A percentile compares a stretch with the other conserved stretches of the same genome.
These are phyloP conservation scores for Chromoteleia sp. DNA, from an alignment of 2,888 invertebrate species.

Conservation along the genomic window DNA sequence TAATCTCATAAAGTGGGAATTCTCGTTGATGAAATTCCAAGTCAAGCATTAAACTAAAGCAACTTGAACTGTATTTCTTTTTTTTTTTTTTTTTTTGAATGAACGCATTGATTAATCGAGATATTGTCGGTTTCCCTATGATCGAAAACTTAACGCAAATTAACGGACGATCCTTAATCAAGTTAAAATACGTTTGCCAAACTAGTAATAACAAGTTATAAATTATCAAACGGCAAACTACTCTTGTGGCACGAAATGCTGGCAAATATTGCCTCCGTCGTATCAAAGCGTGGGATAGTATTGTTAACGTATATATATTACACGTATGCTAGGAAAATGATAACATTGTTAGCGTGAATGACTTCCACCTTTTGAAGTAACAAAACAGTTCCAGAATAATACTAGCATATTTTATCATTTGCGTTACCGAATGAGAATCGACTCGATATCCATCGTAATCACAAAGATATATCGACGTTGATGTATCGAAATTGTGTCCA, in stretches of 20 bases:
- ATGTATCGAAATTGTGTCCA: background rate
- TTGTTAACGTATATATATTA: conserved; percentile 33
- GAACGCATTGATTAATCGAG: conserved; percentile 13
- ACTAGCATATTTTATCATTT: conserved; percentile 28
- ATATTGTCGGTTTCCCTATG: conserved; percentile 4
- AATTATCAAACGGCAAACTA: conserved; percentile 32
- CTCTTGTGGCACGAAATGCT: conserved; percentile 21
- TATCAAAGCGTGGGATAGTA: conserved; percentile 14
- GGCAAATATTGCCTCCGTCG: conserved; percentile 14
- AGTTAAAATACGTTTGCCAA: conserved; percentile 44
- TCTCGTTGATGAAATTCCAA: conserved; percentile 34
- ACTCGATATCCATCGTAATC: conserved; percentile 28
- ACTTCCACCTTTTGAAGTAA: conserved; percentile 33
- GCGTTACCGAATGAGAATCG: conserved; percentile 22
- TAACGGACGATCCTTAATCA: conserved; percentile 42
- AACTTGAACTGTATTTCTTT: conserved; percentile 14
- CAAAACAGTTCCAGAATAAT: conserved; percentile 25
- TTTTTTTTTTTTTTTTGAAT: background rate
- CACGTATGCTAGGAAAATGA: conserved; percentile 27
- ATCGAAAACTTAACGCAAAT: conserved; percentile 22
- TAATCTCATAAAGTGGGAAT: conserved; percentile 7
- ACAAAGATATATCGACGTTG: conserved; percentile 8
- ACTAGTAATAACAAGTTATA: conserved; percentile 55
- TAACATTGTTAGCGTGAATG: conserved; percentile 43
- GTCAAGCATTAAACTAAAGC: conserved; percentile 20